phyloP scores from a whole-genome alignment of 1,140 invertebrate genomes.

The Solenopsis fugax region DNA sequence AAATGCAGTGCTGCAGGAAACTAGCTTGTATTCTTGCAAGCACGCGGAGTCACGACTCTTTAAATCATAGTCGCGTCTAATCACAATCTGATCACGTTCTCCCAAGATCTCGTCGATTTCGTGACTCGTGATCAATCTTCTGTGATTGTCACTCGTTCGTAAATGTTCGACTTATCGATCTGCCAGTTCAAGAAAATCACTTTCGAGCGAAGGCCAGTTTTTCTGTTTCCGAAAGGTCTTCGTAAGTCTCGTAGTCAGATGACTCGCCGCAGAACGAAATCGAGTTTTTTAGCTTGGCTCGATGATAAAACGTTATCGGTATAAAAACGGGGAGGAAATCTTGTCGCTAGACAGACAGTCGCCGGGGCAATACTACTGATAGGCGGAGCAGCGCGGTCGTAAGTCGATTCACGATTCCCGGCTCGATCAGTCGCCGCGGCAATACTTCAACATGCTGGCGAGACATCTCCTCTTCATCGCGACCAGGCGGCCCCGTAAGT shows the following conservation, averaged over 20 bases:
- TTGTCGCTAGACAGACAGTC: slow-evolving; percentile 83
- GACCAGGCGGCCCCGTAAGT: slow-evolving; percentile 84
- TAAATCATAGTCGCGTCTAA: background rate
- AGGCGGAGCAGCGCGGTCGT: slow-evolving; percentile 58
- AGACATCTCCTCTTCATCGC: slow-evolving; percentile 84
- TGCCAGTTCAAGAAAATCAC: background rate
- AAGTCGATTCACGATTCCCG: slow-evolving; percentile 52
- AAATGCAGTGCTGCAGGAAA: background rate
- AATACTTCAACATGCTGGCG: slow-evolving; percentile 80
- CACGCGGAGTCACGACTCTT: background rate
- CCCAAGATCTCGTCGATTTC: background rate
- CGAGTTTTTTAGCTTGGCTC: slow-evolving; percentile 47
- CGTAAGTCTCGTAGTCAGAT: background rate
- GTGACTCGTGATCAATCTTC: background rate
- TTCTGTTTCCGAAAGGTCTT: background rate
- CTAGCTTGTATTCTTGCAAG: background rate
- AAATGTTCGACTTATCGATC: background rate
- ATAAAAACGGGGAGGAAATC: slow-evolving; percentile 69
- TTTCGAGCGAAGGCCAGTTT: background rate
- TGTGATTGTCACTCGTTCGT: background rate
- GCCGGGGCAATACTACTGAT: slow-evolving; percentile 73
- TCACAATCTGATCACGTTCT: background rate
- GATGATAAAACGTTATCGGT: slow-evolving; percentile 71
- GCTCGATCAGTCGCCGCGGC: slow-evolving; percentile 47
- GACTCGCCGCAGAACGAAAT: slow-evolving; percentile 40